phyloP scores from a whole-genome alignment of 2,888 invertebrate species.

The Papilio elwesi region DNA sequence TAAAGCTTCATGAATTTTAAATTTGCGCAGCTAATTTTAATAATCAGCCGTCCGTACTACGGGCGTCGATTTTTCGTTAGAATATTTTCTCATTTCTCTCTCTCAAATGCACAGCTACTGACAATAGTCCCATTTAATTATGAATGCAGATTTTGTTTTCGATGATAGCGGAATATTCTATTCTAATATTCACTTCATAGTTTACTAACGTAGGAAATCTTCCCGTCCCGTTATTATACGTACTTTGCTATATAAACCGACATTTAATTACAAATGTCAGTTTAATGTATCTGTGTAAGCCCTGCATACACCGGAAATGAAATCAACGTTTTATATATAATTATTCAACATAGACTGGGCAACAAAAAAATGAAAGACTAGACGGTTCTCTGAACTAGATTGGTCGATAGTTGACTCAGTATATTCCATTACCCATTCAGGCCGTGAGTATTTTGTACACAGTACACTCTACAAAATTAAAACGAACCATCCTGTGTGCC shows the following conservation, averaged over 20 bases:
- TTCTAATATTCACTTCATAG: not conserved
- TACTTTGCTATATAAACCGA: too few species aligned
- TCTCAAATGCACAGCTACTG: too few species aligned
- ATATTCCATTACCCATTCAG: slow-evolving; percentile 33
- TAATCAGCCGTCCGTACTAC: not conserved
- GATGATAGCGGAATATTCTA: not conserved
- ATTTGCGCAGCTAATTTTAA: slow-evolving; percentile 9
- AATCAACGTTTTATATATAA: not conserved
- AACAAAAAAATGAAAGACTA: slow-evolving; percentile 7
- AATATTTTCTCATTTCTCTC: not conserved
- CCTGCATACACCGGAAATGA: not conserved
- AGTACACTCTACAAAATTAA: slow-evolving; percentile 38
- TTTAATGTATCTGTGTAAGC: too few species aligned
- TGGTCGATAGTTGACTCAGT: slow-evolving; percentile 25
- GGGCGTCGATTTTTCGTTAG: not conserved
- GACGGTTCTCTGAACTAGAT: slow-evolving; percentile 8
- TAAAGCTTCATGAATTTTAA: slow-evolving; percentile 11
- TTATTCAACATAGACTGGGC: slow-evolving; percentile 9
- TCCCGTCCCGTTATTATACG: not conserved
- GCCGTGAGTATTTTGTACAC: slow-evolving; percentile 23
- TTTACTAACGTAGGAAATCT: not conserved
- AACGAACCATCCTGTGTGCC: slow-evolving; percentile 13
- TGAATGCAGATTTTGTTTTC: too few species aligned
- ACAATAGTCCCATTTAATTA: too few species aligned
- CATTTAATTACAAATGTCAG: too few species aligned